Evolutionary conservation across 2,888 invertebrate species (phyloP).

Genomic region (Esperia sulphurella): DNA sequence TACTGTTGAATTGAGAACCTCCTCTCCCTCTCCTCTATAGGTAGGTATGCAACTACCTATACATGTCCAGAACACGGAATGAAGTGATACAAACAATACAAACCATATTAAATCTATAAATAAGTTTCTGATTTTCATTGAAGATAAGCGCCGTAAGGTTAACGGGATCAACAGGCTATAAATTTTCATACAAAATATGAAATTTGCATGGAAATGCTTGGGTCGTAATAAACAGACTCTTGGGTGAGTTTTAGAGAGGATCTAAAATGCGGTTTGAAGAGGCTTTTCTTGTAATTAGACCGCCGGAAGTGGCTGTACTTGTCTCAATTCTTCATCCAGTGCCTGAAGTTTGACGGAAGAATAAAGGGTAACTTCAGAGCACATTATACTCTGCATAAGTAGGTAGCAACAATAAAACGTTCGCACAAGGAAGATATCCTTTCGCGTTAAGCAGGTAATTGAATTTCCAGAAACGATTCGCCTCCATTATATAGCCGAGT

Average conservation of each 20-base stretch:
- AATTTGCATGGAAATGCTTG: no score
- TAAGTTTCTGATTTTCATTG: no score
- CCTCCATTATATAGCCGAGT: neutral
- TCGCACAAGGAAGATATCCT: neutral
- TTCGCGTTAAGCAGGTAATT: neutral
- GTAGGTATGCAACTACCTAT: no score
- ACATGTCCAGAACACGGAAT: no score
- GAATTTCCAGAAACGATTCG: constrained; percentile 5
- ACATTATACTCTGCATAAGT: neutral
- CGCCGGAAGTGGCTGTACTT: neutral
- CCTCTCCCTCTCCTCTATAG: no score
- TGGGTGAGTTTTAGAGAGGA: neutral
- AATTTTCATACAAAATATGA: no score
- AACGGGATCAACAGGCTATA: no score
- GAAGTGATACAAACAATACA: neutral
- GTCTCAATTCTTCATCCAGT: constrained; percentile 1
- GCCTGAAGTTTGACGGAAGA: neutral
- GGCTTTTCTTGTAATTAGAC: constrained; percentile 3
- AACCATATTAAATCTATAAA: no score
- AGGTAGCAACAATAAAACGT: no score
- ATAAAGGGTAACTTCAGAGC: neutral
- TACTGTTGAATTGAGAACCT: no score
- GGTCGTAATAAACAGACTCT: neutral
- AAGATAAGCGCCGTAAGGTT: no score
- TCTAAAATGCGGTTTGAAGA: neutral